Percentiles rank a stretch among this genome's conserved stretches.
phyloP scores from a whole-genome alignment of 2,113 vertebrate genomes.

The Strix aluco region DNA sequence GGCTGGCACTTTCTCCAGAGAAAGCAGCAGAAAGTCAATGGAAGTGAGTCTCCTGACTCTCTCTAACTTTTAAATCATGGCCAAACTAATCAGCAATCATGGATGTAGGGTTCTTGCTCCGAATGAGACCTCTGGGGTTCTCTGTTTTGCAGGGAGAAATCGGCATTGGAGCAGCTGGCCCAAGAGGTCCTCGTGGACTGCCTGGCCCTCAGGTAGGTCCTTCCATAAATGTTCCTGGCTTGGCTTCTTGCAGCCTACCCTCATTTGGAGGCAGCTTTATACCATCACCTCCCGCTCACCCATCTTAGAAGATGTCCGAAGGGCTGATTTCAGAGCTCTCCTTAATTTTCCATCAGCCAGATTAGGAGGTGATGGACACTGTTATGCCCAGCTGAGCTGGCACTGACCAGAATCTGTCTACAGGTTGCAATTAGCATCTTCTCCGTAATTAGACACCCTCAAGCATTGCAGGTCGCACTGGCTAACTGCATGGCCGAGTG shows the following conservation, averaged over 20 bases:
- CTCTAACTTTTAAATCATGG: background rate
- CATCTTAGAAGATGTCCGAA: background rate
- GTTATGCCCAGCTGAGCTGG: background rate
- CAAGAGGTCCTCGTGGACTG: conserved; percentile 77
- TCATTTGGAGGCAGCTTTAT: background rate
- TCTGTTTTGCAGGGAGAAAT: conserved; percentile 76
- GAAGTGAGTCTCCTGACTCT: background rate
- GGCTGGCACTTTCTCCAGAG: background rate
- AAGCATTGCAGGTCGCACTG: background rate
- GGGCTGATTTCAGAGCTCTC: background rate
- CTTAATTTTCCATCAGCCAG: background rate
- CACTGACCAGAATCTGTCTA: background rate
- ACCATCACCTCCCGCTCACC: no score
- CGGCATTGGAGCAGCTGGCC: conserved; percentile 76
- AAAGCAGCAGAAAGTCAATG: background rate
- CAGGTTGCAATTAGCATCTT: background rate
- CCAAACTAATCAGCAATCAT: background rate
- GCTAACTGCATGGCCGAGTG: background rate
- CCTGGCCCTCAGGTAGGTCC: conserved; percentile 78
- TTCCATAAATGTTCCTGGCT: background rate
- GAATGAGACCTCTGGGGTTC: background rate
- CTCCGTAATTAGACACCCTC: background rate
- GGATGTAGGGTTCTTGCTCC: background rate
- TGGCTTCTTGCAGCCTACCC: background rate
- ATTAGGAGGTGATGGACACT: background rate